Evolutionary conservation across 1,140 invertebrate species (phyloP).

Genomic region (Lethocerus indicus): DNA sequence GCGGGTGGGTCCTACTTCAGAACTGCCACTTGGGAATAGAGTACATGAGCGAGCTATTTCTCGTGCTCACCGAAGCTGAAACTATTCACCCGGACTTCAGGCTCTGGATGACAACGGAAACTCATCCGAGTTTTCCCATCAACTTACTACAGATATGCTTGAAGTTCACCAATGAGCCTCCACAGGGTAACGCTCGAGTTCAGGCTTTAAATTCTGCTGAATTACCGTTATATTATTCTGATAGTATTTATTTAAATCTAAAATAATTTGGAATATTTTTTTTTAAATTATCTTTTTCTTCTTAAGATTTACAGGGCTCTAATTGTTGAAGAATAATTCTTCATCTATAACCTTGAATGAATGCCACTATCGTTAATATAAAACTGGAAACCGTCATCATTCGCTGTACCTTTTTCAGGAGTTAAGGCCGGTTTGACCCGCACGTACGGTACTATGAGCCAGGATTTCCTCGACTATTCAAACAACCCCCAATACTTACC

Average conservation of each 20-base stretch:
- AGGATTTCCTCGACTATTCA: conserved; percentile 75
- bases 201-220: too few species aligned
- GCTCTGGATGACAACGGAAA: conserved; percentile 83
- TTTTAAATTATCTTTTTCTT: conserved; percentile 2
- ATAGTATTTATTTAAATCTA: conserved; percentile 2
- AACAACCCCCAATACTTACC: conserved; percentile 67
- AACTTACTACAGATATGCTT: conserved; percentile 69
- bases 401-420: conserved; percentile 28
- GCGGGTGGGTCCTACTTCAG: conserved; percentile 69
- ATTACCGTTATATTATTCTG: too few species aligned
- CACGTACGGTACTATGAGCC: conserved; percentile 65
- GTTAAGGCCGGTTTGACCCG: conserved; percentile 63
- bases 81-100: conserved; percentile 51
- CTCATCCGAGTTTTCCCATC: conserved; percentile 67
- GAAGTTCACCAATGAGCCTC: conserved; percentile 80
- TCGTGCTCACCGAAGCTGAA: conserved; percentile 40
- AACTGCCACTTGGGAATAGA: conserved; percentile 82
- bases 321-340: too few species aligned
- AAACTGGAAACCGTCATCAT: too few species aligned
- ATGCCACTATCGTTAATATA: too few species aligned
- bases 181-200: conserved; percentile 49
- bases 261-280: neutral
- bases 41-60: conserved; percentile 70
- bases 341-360: too few species aligned
- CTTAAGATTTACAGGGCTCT: too few species aligned